Base-by-base conservation (phyloP, 2,888 invertebrate genomes). In the Operophtera brumata region DNA sequence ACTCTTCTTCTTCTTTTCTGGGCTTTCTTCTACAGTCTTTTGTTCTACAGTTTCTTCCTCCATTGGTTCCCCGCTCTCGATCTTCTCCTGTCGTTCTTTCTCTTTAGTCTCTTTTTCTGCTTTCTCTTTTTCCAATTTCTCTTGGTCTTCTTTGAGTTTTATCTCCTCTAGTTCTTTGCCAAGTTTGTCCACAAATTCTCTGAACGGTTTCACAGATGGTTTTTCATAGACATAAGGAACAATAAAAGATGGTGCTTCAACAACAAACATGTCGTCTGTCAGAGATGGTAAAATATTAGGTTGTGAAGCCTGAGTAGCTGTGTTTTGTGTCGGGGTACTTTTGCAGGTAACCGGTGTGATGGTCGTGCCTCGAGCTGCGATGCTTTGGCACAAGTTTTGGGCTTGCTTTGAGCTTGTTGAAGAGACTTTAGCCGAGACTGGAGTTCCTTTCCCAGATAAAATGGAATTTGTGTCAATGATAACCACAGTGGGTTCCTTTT, bases 211-310 rank as follows among this genome's bases (percentile, higher is more conserved):
- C 1, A 95, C 85, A 0, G 97, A 96, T 14, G 96, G 96, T 80
- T 97, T 97, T 80, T 97, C 97, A 85, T 97, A 97, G 10, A 97
- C 96, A 81, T 97, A 97, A 34, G 97, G 97, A 64, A 97, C 97
- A 79, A 97, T 97, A 75, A 97, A 97, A 34, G 96, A 96, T 8
- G 97, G 97, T 26, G 97, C 97, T 86, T 97, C 97, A 20, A 97
- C 94, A 20, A 97, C 96, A 85, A 95, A 97, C 95, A 97, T 96
- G 69, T 97, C 96, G 82, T 97, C 97, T 34, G 96, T 96, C 14
- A 97, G 84, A 10, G 96, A 95, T 11, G 96, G 96, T 70, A 97
- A 82, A 63, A 96, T 89, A 54, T 80, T 87, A 37, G 86, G 80
- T 65, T 82, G 85, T 12, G 84, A 69, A 40, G 73, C 58, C 25